A percentile compares a stretch with the other conserved stretches of the same genome.
phyloP scores from a whole-genome alignment of 2,797 vertebrate species.

The Acanthopagrus latus region DNA sequence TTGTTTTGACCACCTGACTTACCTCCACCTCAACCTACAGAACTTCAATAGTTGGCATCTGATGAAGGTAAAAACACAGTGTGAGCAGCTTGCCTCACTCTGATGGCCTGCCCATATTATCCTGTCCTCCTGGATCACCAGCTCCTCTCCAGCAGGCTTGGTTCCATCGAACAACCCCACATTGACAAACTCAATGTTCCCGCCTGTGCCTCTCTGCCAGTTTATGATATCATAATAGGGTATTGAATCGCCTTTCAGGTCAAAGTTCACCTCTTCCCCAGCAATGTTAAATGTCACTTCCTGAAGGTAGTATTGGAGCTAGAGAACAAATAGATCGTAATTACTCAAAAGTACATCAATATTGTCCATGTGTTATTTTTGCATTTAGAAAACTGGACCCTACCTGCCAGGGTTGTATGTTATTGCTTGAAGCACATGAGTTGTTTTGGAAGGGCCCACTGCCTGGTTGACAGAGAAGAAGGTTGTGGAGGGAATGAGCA shows the following conservation, averaged over 20 bases:
- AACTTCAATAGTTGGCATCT: constrained; percentile 86
- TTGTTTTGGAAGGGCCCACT: constrained; percentile 79
- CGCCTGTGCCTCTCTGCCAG: constrained; percentile 81
- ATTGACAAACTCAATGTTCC: constrained; percentile 82
- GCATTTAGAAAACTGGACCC: background rate
- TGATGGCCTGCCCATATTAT: constrained; percentile 85
- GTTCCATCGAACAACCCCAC: constrained; percentile 85
- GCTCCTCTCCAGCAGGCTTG: constrained; percentile 76
- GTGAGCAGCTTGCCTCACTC: constrained; percentile 86
- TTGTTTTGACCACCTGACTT: constrained; percentile 62
- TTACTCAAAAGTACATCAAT: background rate
- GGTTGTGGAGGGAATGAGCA: constrained; percentile 85
- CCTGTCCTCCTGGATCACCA: constrained; percentile 80
- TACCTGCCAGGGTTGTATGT: constrained; percentile 86
- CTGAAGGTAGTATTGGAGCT: constrained; percentile 85
- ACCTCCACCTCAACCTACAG: constrained; percentile 85
- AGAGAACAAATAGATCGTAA: constrained; percentile 30
- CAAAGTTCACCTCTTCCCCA: constrained; percentile 84
- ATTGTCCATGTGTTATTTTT: background rate
- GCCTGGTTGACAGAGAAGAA: constrained; percentile 77
- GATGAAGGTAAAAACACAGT: constrained; percentile 85
- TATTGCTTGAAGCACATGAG: constrained; percentile 76
- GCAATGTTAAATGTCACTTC: constrained; percentile 80
- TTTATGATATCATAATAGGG: constrained; percentile 86
- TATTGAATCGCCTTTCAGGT: constrained; percentile 83